These are phyloP conservation scores for Caloenas nicobarica DNA, from an alignment of 2,113 vertebrate species.

Conservation along the genomic window DNA sequence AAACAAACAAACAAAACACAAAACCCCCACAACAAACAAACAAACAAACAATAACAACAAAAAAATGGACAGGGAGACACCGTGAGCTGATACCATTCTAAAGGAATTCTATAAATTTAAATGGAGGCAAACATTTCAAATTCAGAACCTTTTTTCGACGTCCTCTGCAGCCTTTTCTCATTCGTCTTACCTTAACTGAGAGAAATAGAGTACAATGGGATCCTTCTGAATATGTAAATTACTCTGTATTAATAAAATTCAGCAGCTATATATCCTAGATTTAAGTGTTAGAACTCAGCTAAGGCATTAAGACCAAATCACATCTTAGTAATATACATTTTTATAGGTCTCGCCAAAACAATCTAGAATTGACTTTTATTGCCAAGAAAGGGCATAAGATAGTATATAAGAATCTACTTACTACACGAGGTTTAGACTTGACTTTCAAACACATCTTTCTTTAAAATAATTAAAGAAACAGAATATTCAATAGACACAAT, in stretches of 20 bases:
- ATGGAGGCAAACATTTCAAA: slow-evolving; percentile 45
- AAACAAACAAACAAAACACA: too few relatives aligned
- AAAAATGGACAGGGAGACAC: background rate
- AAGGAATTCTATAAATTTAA: slow-evolving; percentile 32
- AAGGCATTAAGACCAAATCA: slow-evolving; percentile 71
- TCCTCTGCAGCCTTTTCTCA: slow-evolving; percentile 31
- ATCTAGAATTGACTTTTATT: slow-evolving; percentile 63
- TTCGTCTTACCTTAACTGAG: slow-evolving; percentile 57
- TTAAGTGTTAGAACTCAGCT: slow-evolving; percentile 69
- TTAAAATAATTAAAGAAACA: background rate
- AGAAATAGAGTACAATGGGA: slow-evolving; percentile 7
- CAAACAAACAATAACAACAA: too few relatives aligned
- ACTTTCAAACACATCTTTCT: background rate
- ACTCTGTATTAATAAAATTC: slow-evolving; percentile 69
- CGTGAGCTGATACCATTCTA: background rate
- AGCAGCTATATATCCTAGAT: slow-evolving; percentile 68
- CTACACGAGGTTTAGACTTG: background rate
- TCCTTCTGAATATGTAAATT: slow-evolving; percentile 72
- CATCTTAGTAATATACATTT: slow-evolving; percentile 70
- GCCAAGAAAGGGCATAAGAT: slow-evolving; percentile 51
- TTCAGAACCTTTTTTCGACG: slow-evolving; percentile 34
- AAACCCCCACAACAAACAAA: too few relatives aligned
- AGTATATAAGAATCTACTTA: slow-evolving; percentile 42
- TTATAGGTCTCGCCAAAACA: slow-evolving; percentile 73
- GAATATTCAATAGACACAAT: background rate